Percentiles rank a stretch among this genome's conserved stretches.
Evolutionary conservation across 2,113 vertebrate species (phyloP).

Genomic region (Misgurnus mizolepis): DNA sequence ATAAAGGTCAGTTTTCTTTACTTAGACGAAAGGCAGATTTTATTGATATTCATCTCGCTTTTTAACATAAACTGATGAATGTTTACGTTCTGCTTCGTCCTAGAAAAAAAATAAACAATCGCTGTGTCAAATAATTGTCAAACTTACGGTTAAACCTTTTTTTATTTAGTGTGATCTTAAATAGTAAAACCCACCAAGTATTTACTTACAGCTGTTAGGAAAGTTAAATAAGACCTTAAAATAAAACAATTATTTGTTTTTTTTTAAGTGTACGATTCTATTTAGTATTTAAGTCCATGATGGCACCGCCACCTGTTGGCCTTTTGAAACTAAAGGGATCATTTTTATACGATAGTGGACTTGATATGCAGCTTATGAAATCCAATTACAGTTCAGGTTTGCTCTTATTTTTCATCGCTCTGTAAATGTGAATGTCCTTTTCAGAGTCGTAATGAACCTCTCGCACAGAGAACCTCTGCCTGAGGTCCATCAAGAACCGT

Average conservation of each 20-base stretch:
- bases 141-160: background rate
- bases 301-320: slow-evolving; percentile 13
- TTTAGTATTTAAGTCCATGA: background rate
- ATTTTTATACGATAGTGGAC: no score
- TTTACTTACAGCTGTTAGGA: background rate
- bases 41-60: slow-evolving; percentile 11
- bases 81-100: no score
- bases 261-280: background rate
- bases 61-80: background rate
- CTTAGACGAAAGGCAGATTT: no score
- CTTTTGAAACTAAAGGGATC: background rate
- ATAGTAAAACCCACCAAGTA: background rate
- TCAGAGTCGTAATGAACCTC: slow-evolving; percentile 83
- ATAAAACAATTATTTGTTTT: background rate
- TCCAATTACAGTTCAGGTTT: slow-evolving; percentile 71
- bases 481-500: slow-evolving; percentile 84
- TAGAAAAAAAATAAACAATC: no score
- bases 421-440: slow-evolving; percentile 86
- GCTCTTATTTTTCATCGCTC: slow-evolving; percentile 69
- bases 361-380: no score
- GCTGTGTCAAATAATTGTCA: no score
- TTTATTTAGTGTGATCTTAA: background rate
- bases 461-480: slow-evolving; percentile 71
- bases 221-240: background rate
- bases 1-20: slow-evolving; percentile 14